Evolutionary conservation across 2,888 invertebrate species (phyloP), one percentile per base, ranked within the genome.

Genomic region (Drosophila flavopinicola): DNA sequence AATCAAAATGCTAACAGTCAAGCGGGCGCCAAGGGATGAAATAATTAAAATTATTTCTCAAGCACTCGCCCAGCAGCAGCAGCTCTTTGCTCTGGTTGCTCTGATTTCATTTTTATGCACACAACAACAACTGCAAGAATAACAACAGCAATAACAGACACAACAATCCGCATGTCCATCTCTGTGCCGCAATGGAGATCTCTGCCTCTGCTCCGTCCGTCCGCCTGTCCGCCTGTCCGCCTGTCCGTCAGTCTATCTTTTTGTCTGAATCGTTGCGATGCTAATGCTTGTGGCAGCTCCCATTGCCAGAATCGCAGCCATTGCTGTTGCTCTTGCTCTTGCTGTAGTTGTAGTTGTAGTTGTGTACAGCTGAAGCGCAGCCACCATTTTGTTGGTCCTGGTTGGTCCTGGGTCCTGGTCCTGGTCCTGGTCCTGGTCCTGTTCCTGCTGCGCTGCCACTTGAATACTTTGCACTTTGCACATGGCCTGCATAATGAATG

Each of bases 401-500:
- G n/a, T n/a, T n/a, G n/a, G n/a, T n/a, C n/a, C n/a, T n/a, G n/a
- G n/a, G n/a, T n/a, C n/a, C 24, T 10, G 7, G 24, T 24, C 24
- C 65, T 48, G 11, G n/a, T 20, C 24, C 20, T 33, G 35, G 25
- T 39, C 30, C 70, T 57, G n/a, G 25, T 23, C 38, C 15, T 30
- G 32, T 20, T 37, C 20, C 11, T 51, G 42, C 38, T 44, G 17
- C 33, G 35, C 27, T 47, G 64, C 59, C 65, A 63, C 71, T 74
- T 53, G 63, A 74, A 78, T 66, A 71, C 75, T 68, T 65, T 79
- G 80, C 68, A 79, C 65, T 76, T 58, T 66, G 79, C 83, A 67
- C 85, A 83, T 75, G 76, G 79, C 79, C 70, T 85, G 83, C 76
- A 85, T 85, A 78, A 85, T 85, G 76, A 85, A 85, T 83, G 78